Conservation (phyloP, 1,140 invertebrate genomes). For the Penaeus indicus region DNA sequence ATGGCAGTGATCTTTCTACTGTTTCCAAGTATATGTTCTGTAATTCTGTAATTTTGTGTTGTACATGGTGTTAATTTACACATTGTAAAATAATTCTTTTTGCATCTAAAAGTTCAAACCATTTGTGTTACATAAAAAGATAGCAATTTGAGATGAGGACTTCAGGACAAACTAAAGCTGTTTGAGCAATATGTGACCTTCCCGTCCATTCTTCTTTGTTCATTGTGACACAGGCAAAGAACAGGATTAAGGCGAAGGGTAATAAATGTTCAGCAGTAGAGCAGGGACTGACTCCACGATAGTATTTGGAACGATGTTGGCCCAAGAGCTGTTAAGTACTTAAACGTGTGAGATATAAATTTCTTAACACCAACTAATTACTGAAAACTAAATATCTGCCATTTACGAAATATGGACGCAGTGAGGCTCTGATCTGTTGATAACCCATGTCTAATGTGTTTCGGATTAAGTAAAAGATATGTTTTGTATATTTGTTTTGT, state of each 20-base stretch:
- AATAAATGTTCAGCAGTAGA: slow-evolving; percentile 11
- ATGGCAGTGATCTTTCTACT: slow-evolving; percentile 28
- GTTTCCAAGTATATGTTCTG: slow-evolving; percentile 41
- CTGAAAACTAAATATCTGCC: neutral
- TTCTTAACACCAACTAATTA: neutral
- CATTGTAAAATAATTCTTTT: neutral
- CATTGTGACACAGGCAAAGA: slow-evolving; percentile 31
- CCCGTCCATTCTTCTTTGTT: slow-evolving; percentile 45
- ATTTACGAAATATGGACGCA: neutral
- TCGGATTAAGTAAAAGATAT: slow-evolving; percentile 49
- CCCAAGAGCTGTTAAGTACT: no score
- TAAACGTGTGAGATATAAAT: neutral
- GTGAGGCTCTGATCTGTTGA: slow-evolving; percentile 27
- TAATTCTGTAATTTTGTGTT: slow-evolving; percentile 51
- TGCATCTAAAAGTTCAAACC: no score
- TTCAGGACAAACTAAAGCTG: neutral
- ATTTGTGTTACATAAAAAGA: no score
- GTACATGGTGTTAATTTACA: slow-evolving; percentile 31
- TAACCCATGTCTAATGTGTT: slow-evolving; percentile 42
- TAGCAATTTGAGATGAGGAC: no score
- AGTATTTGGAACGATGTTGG: neutral
- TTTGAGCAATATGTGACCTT: slow-evolving; percentile 19
- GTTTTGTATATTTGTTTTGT: slow-evolving; percentile 52
- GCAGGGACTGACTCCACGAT: slow-evolving; percentile 9
- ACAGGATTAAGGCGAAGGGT: slow-evolving; percentile 17